Evolutionary conservation across 2,888 invertebrate species (phyloP).

Genomic region (Oscheius sp.): DNA sequence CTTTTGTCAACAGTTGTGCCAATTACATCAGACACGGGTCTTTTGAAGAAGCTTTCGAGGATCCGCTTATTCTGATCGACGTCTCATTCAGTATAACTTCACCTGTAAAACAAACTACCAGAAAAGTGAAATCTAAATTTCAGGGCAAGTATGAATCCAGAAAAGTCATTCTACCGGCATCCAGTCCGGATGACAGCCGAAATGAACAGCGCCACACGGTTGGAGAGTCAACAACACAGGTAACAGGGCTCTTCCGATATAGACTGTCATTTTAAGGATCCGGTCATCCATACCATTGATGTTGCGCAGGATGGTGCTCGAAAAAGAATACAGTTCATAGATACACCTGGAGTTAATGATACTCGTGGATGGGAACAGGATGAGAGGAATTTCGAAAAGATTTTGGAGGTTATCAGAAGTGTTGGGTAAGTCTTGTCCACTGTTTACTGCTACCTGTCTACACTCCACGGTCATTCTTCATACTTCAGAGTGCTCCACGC

Average conservation of each 20-base stretch:
- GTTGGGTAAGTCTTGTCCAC: background rate
- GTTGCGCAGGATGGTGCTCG: background rate
- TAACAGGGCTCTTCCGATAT: too few relatives aligned
- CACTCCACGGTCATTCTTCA: background rate
- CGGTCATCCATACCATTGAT: too few relatives aligned
- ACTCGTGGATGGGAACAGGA: conserved; percentile 12
- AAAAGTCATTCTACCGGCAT: background rate
- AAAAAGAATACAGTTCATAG: conserved; percentile 7
- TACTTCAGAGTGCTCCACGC: conserved; percentile 41
- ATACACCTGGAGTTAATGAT: conserved; percentile 26
- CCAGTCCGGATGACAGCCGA: too few relatives aligned
- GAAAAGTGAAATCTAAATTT: background rate
- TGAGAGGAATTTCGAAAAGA: conserved; percentile 3
- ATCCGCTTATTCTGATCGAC: background rate
- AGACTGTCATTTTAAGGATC: too few relatives aligned
- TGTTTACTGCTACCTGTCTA: too few relatives aligned
- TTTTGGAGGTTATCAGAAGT: background rate
- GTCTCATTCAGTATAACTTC: background rate
- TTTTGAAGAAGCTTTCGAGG: background rate
- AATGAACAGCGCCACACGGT: too few relatives aligned
- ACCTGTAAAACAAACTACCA: background rate
- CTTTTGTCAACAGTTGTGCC: conserved; percentile 6
- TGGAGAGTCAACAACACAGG: too few relatives aligned
- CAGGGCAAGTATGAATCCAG: background rate
- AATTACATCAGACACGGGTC: conserved; percentile 10